Conservation (phyloP, 2,888 invertebrate genomes). For the Eupithecia inturbata region DNA sequence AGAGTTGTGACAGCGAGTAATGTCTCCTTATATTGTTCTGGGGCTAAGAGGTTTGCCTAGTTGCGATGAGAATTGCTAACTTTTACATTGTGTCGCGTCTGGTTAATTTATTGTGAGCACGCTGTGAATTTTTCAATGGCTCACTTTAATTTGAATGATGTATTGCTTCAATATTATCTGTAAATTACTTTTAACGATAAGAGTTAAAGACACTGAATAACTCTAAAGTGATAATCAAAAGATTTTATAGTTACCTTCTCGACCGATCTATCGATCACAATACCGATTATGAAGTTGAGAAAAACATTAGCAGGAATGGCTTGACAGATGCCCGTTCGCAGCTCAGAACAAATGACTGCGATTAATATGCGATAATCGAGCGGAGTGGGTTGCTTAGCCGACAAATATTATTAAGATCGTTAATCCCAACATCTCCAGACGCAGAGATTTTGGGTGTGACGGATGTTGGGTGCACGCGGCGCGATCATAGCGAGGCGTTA, state of each 20-base stretch:
- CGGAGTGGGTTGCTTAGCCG: slow-evolving; percentile 76
- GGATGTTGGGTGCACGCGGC: slow-evolving; percentile 62
- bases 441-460: slow-evolving; percentile 53
- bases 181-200: too few relatives aligned
- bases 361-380: slow-evolving; percentile 78
- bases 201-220: too few relatives aligned
- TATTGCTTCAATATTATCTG: too few relatives aligned
- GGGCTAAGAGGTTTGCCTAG: slow-evolving; percentile 81
- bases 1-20: slow-evolving; percentile 83
- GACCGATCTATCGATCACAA: slow-evolving; percentile 46
- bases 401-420: slow-evolving; percentile 84
- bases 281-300: slow-evolving; percentile 81
- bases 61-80: slow-evolving; percentile 80
- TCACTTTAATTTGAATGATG: not conserved
- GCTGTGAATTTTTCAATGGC: slow-evolving; percentile 61
- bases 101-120: slow-evolving; percentile 62
- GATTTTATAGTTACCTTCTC: slow-evolving; percentile 61
- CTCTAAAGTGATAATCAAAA: too few relatives aligned
- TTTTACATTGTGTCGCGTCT: slow-evolving; percentile 68
- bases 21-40: slow-evolving; percentile 83
- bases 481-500: slow-evolving; percentile 29
- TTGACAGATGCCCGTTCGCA: slow-evolving; percentile 83
- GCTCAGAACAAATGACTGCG: slow-evolving; percentile 81
- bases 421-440: slow-evolving; percentile 78
- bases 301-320: slow-evolving; percentile 69